Base-by-base conservation (phyloP, 1,140 invertebrate genomes). In the Ganaspis sp. region DNA sequence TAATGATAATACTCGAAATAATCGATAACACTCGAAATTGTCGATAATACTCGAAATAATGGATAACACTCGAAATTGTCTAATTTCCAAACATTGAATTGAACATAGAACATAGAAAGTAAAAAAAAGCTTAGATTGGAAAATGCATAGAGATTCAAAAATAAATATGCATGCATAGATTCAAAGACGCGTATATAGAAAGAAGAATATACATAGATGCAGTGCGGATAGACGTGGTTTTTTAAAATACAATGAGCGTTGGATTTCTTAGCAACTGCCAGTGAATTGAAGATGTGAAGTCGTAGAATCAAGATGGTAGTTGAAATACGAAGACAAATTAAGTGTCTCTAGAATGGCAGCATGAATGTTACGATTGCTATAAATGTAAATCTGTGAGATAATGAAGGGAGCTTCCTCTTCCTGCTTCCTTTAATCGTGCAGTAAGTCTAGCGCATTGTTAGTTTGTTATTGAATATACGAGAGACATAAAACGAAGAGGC, bases 381-480 rank as follows among this genome's bases (percentile, higher is more conserved):
- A 64, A 29, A 64, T 64, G 58, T 29, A 64, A 64, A 64, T 64
- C 26, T 29, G n/a, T 29, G 58, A 15, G 58, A 64, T 34, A 64
- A 64, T 64, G 58, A 64, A 64, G 26, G 58, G 15, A 64, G 23
- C 58, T 64, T 64, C 58, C 58, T 64, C 12, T 64, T 34, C 58
- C 58, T 64, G 15, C 21, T 64, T 64, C 26, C 58, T 64, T 64
- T 64, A 64, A 64, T 64, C 58, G 23, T 64, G 58, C 26, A 29
- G 23, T 64, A 64, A 64, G 58, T 64, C 23, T 64, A 64, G 5
- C 4, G 58, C 26, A 64, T 64, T 64, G 58, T 64, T 64, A 64
- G 26, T 64, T 64, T 34, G 58, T 64, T 64, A 64, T 64, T 64
- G 58, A 64, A 64, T 64, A 64, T 64, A 64, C 26, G 12, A 64